Percentiles rank a stretch among this genome's conserved stretches.
Evolutionary conservation across 2,797 vertebrate species (phyloP).

Genomic region (Leuciscus waleckii): DNA sequence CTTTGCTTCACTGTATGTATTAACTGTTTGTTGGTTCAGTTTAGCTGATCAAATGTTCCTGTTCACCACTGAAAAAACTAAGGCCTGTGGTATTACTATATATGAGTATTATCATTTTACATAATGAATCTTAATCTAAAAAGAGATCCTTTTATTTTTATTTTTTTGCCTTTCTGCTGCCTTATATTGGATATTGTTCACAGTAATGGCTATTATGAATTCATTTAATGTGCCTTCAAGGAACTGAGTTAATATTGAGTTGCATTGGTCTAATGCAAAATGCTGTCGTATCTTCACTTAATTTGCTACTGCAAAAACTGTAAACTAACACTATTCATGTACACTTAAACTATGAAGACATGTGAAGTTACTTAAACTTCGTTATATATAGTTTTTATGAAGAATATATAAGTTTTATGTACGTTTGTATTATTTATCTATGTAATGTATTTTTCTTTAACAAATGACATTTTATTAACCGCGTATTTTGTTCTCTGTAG

Average conservation of each 20-base stretch:
- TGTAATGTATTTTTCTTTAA: not conserved
- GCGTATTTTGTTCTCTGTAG: constrained; percentile 3
- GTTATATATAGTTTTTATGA: constrained; percentile 2
- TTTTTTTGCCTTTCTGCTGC: not conserved
- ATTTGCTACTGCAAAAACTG: not conserved
- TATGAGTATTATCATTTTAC: not conserved
- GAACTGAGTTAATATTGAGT: not conserved
- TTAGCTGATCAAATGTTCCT: not conserved
- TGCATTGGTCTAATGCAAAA: not conserved
- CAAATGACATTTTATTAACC: constrained; percentile 37
- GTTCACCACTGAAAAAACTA: constrained; percentile 9
- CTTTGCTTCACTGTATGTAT: not conserved
- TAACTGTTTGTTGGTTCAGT: not conserved
- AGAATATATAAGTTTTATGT: constrained; percentile 13
- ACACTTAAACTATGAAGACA: not conserved
- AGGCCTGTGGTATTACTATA: not conserved
- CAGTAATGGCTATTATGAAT: not conserved
- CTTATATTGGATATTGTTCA: not conserved
- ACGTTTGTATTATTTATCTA: constrained; percentile 42
- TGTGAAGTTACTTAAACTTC: not conserved
- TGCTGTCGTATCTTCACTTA: not conserved
- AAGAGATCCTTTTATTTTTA: no score
- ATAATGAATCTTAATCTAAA: not conserved
- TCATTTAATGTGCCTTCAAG: not conserved
- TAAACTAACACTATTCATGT: not conserved